Conservation (phyloP, 2,888 invertebrate species). For the Pogonocherus hispidulus region DNA sequence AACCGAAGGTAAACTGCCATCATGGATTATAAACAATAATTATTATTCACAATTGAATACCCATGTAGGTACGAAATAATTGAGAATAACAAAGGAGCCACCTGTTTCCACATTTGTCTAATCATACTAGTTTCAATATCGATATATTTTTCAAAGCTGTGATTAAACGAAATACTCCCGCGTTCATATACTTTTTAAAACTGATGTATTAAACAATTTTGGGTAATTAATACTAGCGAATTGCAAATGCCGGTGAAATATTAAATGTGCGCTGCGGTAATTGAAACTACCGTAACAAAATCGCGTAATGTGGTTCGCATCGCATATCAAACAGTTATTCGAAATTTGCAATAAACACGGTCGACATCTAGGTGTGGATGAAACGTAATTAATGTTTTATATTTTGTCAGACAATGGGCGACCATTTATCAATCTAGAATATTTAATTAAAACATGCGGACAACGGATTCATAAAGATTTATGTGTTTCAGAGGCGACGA, state of each 20-base stretch:
- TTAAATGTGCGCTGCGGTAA: constrained; percentile 50
- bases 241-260: constrained; percentile 50
- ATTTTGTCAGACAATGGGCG: constrained; percentile 68
- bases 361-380: constrained; percentile 60
- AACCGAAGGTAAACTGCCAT: no score
- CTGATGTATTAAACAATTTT: constrained; percentile 11
- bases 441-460: constrained; percentile 70
- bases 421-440: constrained; percentile 69
- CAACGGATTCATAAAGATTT: constrained; percentile 70
- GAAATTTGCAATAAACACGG: constrained; percentile 58
- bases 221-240: constrained; percentile 35
- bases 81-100: no score
- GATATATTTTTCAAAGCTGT: no score
- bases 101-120: no score
- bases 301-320: constrained; percentile 48
- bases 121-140: no score
- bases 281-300: constrained; percentile 56
- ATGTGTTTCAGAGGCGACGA: constrained; percentile 65
- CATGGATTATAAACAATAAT: no score
- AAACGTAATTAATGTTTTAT: constrained; percentile 67
- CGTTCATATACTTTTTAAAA: not conserved
- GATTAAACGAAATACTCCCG: no score
- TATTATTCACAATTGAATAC: no score
- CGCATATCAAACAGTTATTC: constrained; percentile 54
- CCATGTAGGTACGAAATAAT: no score